These are phyloP conservation scores for Distichodus sexfasciatus DNA, from an alignment of 2,797 vertebrate genomes.

Conservation along the genomic window DNA sequence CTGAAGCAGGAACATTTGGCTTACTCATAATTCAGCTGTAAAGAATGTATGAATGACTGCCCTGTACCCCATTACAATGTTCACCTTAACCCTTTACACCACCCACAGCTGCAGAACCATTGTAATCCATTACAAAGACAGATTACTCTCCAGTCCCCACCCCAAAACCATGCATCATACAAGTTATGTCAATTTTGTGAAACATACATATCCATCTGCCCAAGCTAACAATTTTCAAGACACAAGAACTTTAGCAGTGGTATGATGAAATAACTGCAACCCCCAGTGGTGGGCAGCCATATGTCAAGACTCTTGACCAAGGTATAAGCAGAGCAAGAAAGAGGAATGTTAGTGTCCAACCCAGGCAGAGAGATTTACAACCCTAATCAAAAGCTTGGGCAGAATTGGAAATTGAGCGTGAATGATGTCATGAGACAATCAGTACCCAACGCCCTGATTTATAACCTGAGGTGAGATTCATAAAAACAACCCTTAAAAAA, in stretches of 20 bases:
- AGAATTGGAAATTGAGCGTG: slow-evolving; percentile 76
- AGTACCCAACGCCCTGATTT: slow-evolving; percentile 67
- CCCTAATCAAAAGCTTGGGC: slow-evolving; percentile 74
- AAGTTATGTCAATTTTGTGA: too few relatives aligned
- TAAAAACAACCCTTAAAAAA: slow-evolving; percentile 51
- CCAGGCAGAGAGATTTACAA: slow-evolving; percentile 70
- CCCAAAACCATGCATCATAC: too few relatives aligned
- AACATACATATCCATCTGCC: too few relatives aligned
- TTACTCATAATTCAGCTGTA: neutral
- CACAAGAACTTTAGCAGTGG: too few relatives aligned
- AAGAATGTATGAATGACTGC: neutral
- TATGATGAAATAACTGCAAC: too few relatives aligned
- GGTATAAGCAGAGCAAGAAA: slow-evolving; percentile 37
- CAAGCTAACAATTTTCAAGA: too few relatives aligned
- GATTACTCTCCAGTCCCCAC: too few relatives aligned
- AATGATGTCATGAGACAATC: slow-evolving; percentile 75
- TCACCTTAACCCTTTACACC: neutral
- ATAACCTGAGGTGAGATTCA: slow-evolving; percentile 61
- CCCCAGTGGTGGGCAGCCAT: too few relatives aligned
- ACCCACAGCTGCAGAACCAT: neutral
- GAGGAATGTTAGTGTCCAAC: slow-evolving; percentile 46
- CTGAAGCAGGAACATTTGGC: neutral
- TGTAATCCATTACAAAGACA: too few relatives aligned
- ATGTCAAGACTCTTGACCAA: neutral
- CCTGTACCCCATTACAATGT: neutral